These are phyloP conservation scores for Drosophila ogumai DNA, from an alignment of 1,140 invertebrate species.

Conservation along the genomic window DNA sequence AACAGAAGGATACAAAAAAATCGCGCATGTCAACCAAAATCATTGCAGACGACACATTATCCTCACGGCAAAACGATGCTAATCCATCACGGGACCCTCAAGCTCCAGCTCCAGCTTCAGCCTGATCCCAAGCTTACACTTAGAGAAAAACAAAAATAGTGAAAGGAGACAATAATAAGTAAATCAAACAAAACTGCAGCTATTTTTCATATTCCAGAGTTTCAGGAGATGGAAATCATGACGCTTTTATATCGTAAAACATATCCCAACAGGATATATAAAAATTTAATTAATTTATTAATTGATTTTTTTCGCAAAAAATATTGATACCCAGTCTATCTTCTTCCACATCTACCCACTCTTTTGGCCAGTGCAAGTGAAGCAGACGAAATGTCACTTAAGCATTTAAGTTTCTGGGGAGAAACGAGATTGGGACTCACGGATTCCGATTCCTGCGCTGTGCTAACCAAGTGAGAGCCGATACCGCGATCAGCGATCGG, in stretches of 20 bases:
- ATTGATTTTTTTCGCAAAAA: no score
- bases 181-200: not conserved
- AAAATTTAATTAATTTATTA: no score
- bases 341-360: not conserved
- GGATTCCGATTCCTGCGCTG: conserved; percentile 37
- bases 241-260: no score
- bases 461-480: conserved; percentile 60
- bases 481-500: conserved; percentile 55
- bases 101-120: conserved; percentile 6
- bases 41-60: conserved; percentile 83
- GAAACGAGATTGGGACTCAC: conserved; percentile 7
- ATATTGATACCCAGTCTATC: no score
- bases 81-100: conserved; percentile 76
- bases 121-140: conserved; percentile 17
- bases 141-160: not conserved
- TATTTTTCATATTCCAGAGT: not conserved
- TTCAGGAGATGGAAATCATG: not conserved
- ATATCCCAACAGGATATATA: no score
- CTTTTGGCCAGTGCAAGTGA: conserved; percentile 5
- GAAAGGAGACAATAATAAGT: not conserved
- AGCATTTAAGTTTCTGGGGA: conserved; percentile 56
- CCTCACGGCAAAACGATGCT: conserved; percentile 79
- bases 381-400: conserved; percentile 77
- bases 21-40: conserved; percentile 75
- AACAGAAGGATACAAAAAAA: conserved; percentile 34